Conservation (phyloP, 2,797 vertebrate genomes). For the Hyperoplus immaculatus region DNA sequence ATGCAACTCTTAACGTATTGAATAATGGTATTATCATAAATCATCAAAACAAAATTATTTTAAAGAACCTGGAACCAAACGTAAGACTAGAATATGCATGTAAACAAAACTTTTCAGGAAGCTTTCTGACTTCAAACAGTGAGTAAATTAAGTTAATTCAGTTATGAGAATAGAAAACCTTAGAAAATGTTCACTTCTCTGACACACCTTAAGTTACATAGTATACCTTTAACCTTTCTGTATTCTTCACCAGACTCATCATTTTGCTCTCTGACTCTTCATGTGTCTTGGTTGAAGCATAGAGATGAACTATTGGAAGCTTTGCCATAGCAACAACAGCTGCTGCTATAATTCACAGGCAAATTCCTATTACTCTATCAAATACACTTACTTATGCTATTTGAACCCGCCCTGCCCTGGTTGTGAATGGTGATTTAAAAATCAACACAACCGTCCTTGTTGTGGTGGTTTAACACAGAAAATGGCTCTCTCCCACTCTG, state of each 20-base stretch:
- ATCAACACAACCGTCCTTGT: constrained; percentile 17
- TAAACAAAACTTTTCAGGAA: too few relatives aligned
- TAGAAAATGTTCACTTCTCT: too few relatives aligned
- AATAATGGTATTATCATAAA: too few relatives aligned
- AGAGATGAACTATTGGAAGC: not conserved
- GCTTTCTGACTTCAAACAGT: too few relatives aligned
- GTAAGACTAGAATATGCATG: too few relatives aligned
- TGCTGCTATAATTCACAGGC: constrained; percentile 33
- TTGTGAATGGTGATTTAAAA: constrained; percentile 56
- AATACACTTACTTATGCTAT: not conserved
- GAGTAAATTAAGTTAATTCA: too few relatives aligned
- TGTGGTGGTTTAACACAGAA: not conserved
- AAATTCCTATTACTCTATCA: constrained; percentile 47
- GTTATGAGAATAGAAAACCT: too few relatives aligned
- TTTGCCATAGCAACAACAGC: constrained; percentile 60
- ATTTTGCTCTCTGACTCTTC: not conserved
- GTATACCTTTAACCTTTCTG: not conserved
- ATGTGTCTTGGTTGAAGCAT: not conserved
- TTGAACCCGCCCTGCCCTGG: not conserved
- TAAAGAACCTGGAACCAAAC: too few relatives aligned
- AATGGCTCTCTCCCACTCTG: not conserved
- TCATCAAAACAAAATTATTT: too few relatives aligned
- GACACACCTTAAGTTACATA: not conserved
- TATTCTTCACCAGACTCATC: not conserved
- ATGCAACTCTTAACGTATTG: too few relatives aligned